A percentile compares a stretch with the other conserved stretches of the same genome.
phyloP scores from a whole-genome alignment of 2,888 invertebrate species.

The Plusia festucae region DNA sequence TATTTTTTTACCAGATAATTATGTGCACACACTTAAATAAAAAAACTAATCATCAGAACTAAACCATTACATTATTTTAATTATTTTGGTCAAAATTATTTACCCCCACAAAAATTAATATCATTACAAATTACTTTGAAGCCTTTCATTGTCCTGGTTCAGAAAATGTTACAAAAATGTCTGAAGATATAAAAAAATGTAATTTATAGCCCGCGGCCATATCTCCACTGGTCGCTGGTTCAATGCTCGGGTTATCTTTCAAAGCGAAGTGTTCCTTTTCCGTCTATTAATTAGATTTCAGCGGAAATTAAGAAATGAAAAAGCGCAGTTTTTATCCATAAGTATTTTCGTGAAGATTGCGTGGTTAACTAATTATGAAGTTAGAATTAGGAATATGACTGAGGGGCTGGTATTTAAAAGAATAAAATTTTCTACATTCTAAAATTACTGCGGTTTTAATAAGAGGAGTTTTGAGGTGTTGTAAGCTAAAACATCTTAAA shows the following conservation, averaged over 20 bases:
- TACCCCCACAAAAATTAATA: neutral
- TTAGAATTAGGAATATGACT: slow-evolving; percentile 2
- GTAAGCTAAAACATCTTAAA: too few relatives aligned
- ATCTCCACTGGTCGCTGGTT: slow-evolving; percentile 49
- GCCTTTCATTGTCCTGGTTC: neutral
- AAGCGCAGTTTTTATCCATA: slow-evolving; percentile 45
- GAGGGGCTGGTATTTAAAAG: neutral
- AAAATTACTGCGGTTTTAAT: neutral
- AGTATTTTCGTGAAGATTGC: slow-evolving; percentile 24
- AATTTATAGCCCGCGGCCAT: slow-evolving; percentile 60
- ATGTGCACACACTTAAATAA: too few relatives aligned
- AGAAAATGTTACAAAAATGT: neutral
- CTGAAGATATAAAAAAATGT: slow-evolving; percentile 38
- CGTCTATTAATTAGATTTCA: slow-evolving; percentile 59
- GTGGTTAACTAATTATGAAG: slow-evolving; percentile 28
- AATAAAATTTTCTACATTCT: too few relatives aligned
- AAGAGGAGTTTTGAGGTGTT: too few relatives aligned
- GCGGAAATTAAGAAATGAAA: slow-evolving; percentile 60
- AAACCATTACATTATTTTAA: neutral
- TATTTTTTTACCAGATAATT: neutral
- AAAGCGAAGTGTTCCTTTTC: slow-evolving; percentile 59
- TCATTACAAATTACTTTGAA: neutral
- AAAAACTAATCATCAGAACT: neutral
- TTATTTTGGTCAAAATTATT: neutral
- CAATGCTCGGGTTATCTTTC: slow-evolving; percentile 63